Conservation (phyloP, 2,113 vertebrate species). For the Saguinus midas region DNA sequence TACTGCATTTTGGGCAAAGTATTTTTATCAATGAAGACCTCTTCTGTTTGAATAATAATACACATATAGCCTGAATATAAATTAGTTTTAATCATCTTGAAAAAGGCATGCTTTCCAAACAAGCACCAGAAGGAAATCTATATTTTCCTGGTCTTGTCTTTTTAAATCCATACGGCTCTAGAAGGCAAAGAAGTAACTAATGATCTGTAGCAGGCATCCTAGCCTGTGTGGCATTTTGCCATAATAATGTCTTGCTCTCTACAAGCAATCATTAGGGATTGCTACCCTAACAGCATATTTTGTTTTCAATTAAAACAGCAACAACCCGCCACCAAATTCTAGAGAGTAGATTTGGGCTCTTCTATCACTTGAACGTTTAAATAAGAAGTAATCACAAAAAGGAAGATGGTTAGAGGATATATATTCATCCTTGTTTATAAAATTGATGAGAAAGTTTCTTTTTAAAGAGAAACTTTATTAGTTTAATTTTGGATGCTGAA, state of each 20-base stretch:
- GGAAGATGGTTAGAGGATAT: background rate
- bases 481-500: background rate
- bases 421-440: background rate
- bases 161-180: background rate
- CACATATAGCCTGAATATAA: background rate
- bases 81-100: background rate
- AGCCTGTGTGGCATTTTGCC: background rate
- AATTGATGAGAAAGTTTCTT: background rate
- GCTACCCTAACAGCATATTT: background rate
- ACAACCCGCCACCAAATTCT: background rate
- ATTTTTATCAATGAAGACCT: background rate
- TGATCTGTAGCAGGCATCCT: too few species aligned
- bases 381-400: background rate
- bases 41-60: background rate
- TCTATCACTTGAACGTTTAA: background rate
- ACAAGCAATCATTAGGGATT: background rate
- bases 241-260: background rate
- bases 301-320: background rate
- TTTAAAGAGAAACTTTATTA: background rate
- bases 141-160: background rate
- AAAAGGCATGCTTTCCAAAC: background rate
- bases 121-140: background rate
- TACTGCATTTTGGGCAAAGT: background rate
- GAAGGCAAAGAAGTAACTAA: background rate
- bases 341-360: background rate